Conservation (phyloP, 2,888 invertebrate species). For the Epinotia ramella region DNA sequence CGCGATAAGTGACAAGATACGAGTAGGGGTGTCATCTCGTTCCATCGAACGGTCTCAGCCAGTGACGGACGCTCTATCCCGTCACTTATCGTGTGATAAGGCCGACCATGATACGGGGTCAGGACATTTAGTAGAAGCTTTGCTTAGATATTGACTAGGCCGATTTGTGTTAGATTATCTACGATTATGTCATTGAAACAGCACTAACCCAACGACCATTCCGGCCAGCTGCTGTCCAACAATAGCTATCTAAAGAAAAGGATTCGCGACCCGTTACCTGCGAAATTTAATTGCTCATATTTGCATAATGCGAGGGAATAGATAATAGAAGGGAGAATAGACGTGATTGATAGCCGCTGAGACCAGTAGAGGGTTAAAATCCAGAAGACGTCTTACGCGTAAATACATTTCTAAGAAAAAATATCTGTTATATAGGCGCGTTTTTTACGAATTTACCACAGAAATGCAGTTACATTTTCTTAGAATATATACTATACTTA, state of each 20-base stretch:
- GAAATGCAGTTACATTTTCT: no score
- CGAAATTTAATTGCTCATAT: slow-evolving; percentile 76
- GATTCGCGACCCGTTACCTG: slow-evolving; percentile 69
- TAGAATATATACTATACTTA: no score
- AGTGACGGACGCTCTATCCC: no score
- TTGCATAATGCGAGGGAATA: slow-evolving; percentile 76
- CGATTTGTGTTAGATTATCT: no score
- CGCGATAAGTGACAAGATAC: no score
- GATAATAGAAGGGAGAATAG: slow-evolving; percentile 58
- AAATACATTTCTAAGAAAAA: background rate
- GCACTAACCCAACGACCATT: slow-evolving; percentile 43
- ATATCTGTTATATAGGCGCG: background rate
- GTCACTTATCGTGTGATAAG: no score
- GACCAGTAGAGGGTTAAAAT: slow-evolving; percentile 51
- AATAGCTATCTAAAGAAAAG: slow-evolving; percentile 52
- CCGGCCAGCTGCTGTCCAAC: slow-evolving; percentile 70
- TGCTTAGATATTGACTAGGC: no score
- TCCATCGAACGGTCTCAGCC: no score
- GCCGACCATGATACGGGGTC: no score
- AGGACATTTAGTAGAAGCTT: no score
- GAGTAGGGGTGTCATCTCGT: no score
- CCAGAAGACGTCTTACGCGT: slow-evolving; percentile 40
- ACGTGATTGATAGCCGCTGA: slow-evolving; percentile 69
- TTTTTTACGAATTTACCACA: no score
- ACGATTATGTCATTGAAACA: background rate